Evolutionary conservation across 2,888 invertebrate species (phyloP).

Genomic region (Tachina lurida): DNA sequence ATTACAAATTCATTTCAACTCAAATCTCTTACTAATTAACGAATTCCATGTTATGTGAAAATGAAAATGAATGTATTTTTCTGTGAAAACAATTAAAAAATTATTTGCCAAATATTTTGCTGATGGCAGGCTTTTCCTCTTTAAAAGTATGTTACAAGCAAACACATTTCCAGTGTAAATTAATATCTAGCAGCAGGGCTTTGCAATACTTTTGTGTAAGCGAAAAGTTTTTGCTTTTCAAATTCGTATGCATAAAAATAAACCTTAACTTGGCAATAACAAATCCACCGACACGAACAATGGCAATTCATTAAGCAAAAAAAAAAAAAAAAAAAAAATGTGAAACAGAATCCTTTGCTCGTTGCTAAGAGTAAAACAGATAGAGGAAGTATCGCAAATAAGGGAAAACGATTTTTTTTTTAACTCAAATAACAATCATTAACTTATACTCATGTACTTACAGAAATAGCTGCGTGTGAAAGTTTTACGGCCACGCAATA

Average conservation of each 20-base stretch:
- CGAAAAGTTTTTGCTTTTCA: neutral
- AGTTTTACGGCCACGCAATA: slow-evolving; percentile 90
- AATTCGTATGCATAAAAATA: neutral
- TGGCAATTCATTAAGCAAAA: slow-evolving; percentile 16
- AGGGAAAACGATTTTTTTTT: neutral
- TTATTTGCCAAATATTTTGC: slow-evolving; percentile 37
- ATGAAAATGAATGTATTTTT: slow-evolving; percentile 15
- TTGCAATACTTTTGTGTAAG: slow-evolving; percentile 15
- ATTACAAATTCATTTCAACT: neutral
- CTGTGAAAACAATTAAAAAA: slow-evolving; percentile 24
- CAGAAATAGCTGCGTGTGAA: slow-evolving; percentile 90
- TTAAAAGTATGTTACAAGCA: neutral
- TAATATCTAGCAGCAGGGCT: slow-evolving; percentile 18
- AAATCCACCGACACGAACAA: slow-evolving; percentile 13
- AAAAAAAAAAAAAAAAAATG: slow-evolving; percentile 2
- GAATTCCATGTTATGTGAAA: slow-evolving; percentile 11
- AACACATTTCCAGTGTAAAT: neutral
- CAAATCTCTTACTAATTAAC: slow-evolving; percentile 9
- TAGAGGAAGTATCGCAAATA: neutral
- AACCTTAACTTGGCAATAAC: slow-evolving; percentile 18
- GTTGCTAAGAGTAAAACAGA: slow-evolving; percentile 22
- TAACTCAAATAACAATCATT: slow-evolving; percentile 46
- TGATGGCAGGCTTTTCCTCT: neutral
- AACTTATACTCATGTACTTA: slow-evolving; percentile 84
- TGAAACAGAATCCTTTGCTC: slow-evolving; percentile 46